These are phyloP conservation scores for Eristalis arbustorum DNA, from an alignment of 2,888 invertebrate genomes.

Conservation along the genomic window DNA sequence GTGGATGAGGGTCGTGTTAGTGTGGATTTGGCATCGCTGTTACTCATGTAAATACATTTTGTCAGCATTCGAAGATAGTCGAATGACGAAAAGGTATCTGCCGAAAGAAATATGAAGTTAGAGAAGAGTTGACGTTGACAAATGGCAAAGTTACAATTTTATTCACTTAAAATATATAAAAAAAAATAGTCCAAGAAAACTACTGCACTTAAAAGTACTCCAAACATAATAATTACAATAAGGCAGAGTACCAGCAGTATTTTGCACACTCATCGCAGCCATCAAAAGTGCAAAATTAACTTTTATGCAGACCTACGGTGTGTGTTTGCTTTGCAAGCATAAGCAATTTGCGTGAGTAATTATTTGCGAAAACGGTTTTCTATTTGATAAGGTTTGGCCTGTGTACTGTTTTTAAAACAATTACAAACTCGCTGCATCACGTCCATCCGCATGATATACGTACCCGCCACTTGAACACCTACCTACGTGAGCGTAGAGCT, in stretches of 20 bases:
- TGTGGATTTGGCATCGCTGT: neutral
- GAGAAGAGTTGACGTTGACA: neutral
- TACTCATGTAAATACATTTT: neutral
- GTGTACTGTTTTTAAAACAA: constrained; percentile 33
- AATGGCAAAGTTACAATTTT: neutral
- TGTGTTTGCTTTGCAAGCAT: constrained; percentile 51
- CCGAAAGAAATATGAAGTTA: no score
- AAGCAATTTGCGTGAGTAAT: constrained; percentile 44
- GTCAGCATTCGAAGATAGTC: neutral
- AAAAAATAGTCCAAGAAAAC: no score
- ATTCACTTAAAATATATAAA: neutral
- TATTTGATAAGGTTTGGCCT: constrained; percentile 36
- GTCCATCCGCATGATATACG: neutral
- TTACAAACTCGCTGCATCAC: constrained; percentile 14
- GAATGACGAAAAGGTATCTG: neutral
- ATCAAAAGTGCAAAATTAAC: neutral
- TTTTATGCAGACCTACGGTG: constrained; percentile 27
- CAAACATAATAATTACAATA: no score
- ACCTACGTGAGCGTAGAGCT: neutral
- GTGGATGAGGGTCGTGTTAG: constrained; percentile 37
- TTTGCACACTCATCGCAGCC: neutral
- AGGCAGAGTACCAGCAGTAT: neutral
- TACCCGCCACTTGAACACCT: neutral
- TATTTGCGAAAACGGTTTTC: constrained; percentile 54
- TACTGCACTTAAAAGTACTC: no score